phyloP scores from a whole-genome alignment of 1,140 invertebrate species.

The Yoshiicerus persimilis region DNA sequence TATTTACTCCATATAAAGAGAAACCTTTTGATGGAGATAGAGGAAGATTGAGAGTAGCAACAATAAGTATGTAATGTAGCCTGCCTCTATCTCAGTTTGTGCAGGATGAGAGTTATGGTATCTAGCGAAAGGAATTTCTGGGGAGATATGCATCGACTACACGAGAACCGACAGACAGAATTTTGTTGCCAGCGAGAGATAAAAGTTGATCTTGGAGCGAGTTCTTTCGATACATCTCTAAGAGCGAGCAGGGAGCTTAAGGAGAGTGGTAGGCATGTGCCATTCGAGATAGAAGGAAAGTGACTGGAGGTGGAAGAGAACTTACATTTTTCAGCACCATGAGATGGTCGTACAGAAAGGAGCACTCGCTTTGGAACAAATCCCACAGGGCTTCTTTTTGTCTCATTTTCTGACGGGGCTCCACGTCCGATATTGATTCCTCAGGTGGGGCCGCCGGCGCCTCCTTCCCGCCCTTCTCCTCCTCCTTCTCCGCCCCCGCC shows the following conservation, averaged over 20 bases:
- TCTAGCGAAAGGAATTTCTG: not conserved
- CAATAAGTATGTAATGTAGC: too few relatives aligned
- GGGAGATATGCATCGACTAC: not conserved
- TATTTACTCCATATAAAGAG: too few relatives aligned
- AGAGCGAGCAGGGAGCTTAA: too few relatives aligned
- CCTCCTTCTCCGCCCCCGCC: not conserved
- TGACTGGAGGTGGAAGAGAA: conserved; percentile 31
- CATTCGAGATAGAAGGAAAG: not conserved
- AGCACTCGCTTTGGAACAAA: conserved; percentile 68
- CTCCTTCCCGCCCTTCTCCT: not conserved
- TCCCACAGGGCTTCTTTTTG: conserved; percentile 67
- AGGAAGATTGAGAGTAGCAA: too few relatives aligned
- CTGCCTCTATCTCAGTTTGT: too few relatives aligned
- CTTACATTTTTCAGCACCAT: conserved; percentile 72
- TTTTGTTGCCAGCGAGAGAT: not conserved
- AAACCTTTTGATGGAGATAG: too few relatives aligned
- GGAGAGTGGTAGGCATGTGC: not conserved
- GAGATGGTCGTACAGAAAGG: conserved; percentile 69
- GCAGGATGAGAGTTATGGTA: too few relatives aligned
- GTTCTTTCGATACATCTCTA: not conserved
- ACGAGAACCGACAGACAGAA: too few relatives aligned
- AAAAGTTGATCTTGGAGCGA: not conserved
- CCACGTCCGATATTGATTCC: conserved; percentile 37
- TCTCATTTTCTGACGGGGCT: conserved; percentile 42
- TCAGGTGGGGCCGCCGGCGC: conserved; percentile 2